Evolutionary conservation across 2,113 vertebrate species (phyloP).

Genomic region (Pelusios castaneus): DNA sequence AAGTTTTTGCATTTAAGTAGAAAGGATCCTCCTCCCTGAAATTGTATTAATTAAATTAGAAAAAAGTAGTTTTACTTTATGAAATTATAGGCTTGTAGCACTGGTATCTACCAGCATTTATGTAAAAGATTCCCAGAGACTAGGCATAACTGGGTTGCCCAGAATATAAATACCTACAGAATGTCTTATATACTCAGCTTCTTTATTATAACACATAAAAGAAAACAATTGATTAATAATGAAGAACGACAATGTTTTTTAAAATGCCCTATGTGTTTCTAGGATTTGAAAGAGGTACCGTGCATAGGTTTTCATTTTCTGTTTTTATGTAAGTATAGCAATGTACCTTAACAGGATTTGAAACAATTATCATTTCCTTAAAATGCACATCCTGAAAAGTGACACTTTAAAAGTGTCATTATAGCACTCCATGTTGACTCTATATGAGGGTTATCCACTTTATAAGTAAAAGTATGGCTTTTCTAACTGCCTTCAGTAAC

Average conservation of each 20-base stretch:
- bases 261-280: background rate
- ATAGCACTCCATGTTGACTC: background rate
- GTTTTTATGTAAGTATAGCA: background rate
- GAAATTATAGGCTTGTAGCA: background rate
- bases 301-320: background rate
- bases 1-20: background rate
- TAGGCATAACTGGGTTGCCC: background rate
- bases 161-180: background rate
- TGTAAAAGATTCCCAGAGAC: accelerated
- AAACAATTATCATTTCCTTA: background rate
- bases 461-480: background rate
- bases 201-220: background rate
- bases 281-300: background rate
- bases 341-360: background rate
- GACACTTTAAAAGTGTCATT: background rate
- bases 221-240: background rate
- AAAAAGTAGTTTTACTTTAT: background rate
- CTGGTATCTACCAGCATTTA: background rate
- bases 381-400: background rate
- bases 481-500: background rate
- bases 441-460: background rate
- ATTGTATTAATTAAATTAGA: background rate
- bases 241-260: background rate
- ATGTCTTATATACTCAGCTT: background rate
- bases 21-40: background rate